Percentiles rank a stretch among this genome's conserved stretches.
phyloP scores from a whole-genome alignment of 1,140 invertebrate species.

The Phocides pigmalion region DNA sequence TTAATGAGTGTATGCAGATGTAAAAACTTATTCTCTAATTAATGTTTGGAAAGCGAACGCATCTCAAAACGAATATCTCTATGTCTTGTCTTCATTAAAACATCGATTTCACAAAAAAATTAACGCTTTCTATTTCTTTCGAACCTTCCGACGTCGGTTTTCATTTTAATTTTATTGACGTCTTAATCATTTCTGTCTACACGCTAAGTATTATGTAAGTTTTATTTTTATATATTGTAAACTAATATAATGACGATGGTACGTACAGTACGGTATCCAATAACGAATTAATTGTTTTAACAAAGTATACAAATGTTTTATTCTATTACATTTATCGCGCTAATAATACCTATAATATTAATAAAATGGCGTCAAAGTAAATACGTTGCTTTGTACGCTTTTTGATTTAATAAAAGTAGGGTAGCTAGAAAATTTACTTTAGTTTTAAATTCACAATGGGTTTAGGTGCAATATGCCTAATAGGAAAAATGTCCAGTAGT shows the following conservation, averaged over 20 bases:
- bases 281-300: too few species aligned
- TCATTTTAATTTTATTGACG: conserved; percentile 20
- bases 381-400: not conserved
- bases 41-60: conserved; percentile 34
- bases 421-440: not conserved
- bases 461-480: too few species aligned
- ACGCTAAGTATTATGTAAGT: not conserved
- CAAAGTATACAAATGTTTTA: not conserved
- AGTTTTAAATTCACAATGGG: not conserved
- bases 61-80: conserved; percentile 26
- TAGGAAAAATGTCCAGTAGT: too few species aligned
- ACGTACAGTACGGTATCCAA: too few species aligned
- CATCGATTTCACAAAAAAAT: conserved; percentile 20
- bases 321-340: not conserved
- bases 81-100: conserved; percentile 30
- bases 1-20: conserved; percentile 36
- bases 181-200: conserved; percentile 6
- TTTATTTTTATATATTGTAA: too few species aligned
- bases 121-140: conserved; percentile 30
- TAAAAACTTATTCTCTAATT: conserved; percentile 34
- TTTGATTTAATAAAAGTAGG: conserved; percentile 6
- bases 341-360: not conserved
- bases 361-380: not conserved
- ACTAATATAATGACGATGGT: too few species aligned
- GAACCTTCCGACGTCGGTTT: conserved; percentile 1